phyloP scores from a whole-genome alignment of 2,888 invertebrate genomes.

The Psylliodes chrysocephalus region DNA sequence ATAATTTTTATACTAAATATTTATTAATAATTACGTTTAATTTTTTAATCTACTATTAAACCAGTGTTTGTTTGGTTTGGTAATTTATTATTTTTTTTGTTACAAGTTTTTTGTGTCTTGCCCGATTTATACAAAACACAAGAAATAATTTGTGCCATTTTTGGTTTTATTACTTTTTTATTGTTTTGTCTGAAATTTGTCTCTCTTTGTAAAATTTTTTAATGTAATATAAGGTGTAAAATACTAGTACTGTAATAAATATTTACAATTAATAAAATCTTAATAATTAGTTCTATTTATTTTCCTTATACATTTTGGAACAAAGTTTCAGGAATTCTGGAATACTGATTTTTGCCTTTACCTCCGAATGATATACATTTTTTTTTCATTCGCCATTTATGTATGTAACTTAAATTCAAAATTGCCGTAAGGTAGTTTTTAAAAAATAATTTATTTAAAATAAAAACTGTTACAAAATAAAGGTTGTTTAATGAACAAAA shows the following conservation, averaged over 20 bases:
- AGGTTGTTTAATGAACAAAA: too few species aligned
- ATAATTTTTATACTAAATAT: slow-evolving; percentile 31
- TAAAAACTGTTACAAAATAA: too few species aligned
- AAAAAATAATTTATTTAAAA: too few species aligned
- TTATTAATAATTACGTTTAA: slow-evolving; percentile 25
- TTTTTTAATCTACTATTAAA: not conserved
- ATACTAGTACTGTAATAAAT: slow-evolving; percentile 52
- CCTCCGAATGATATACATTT: too few species aligned
- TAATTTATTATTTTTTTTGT: slow-evolving; percentile 8
- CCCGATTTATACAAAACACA: slow-evolving; percentile 21
- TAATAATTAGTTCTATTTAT: not conserved
- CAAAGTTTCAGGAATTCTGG: too few species aligned
- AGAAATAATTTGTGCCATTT: slow-evolving; percentile 30
- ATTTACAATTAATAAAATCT: slow-evolving; percentile 35
- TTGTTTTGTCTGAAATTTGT: slow-evolving; percentile 31
- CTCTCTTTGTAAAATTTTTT: slow-evolving; percentile 29
- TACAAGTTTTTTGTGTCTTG: slow-evolving; percentile 17
- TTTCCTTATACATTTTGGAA: not conserved
- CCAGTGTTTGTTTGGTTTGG: not conserved
- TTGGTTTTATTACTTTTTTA: slow-evolving; percentile 29
- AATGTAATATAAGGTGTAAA: slow-evolving; percentile 52
- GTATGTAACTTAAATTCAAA: too few species aligned
- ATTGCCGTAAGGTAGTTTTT: too few species aligned
- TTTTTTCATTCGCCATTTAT: too few species aligned
- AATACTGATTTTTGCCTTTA: too few species aligned